Conservation (phyloP, 2,797 vertebrate species). For the Podarcis siculus region DNA sequence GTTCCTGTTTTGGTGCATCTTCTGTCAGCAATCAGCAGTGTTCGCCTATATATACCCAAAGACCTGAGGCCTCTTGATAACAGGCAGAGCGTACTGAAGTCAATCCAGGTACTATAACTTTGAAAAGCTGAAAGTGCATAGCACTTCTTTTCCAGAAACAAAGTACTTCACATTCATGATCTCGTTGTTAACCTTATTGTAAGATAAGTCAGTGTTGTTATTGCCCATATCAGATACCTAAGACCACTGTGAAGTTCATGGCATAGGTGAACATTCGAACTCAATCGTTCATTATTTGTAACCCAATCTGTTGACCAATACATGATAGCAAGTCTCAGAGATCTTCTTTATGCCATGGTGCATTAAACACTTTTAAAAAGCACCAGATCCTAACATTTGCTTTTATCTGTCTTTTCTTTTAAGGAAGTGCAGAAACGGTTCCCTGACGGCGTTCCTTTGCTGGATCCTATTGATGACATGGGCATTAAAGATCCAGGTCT, state of each 20-base stretch:
- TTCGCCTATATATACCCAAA: slow-evolving; percentile 96
- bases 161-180: not conserved
- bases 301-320: not conserved
- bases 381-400: too few species aligned
- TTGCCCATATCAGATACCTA: not conserved
- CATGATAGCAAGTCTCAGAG: not conserved
- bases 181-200: not conserved
- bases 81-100: slow-evolving; percentile 94
- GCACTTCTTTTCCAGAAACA: not conserved
- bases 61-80: slow-evolving; percentile 93
- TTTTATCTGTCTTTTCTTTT: not conserved
- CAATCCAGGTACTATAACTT: slow-evolving; percentile 85
- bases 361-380: too few species aligned
- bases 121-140: not conserved
- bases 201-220: not conserved
- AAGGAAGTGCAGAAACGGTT: slow-evolving; percentile 98
- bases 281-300: not conserved
- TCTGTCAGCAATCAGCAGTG: slow-evolving; percentile 92
- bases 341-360: not conserved
- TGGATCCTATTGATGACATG: slow-evolving; percentile 97
- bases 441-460: slow-evolving; percentile 91
- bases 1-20: slow-evolving; percentile 95
- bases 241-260: not conserved
- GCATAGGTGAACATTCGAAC: not conserved
- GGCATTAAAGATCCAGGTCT: slow-evolving; percentile 94